Evolutionary conservation across 2,797 vertebrate species (phyloP), one percentile per base, ranked within the genome.

Genomic region (Sphenodon punctatus): DNA sequence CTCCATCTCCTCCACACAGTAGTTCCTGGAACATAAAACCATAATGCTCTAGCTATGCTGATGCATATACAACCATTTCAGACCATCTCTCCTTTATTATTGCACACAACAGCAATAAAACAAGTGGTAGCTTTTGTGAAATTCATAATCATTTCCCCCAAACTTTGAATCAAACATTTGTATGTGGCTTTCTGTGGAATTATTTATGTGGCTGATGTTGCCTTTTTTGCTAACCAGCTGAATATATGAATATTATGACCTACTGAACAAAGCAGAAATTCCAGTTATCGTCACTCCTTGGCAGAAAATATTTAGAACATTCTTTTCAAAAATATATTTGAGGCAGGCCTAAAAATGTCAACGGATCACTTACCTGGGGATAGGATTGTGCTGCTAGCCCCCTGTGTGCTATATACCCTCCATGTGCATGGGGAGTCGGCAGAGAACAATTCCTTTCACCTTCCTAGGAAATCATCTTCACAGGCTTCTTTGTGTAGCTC

Each of bases 21-120:
- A 43, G 8, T 73, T 84, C 66, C 34, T 80, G 46, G 10, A 68
- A n/a, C 22, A 70, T 38, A 75, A 80, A 83, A 61, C 9, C 75
- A 11, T 53, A 67, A 34, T 66, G 3, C 10, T 48, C 4, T 39
- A 2, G 2, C 56, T 82, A 65, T 42, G 11, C 14, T 22, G 67
- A 23, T 53, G 46, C 25, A 16, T 55, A 23, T 10, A 17, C 36
- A 53, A 15, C 16, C 36, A 75, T 73, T 81, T 78, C 7, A 38
- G 42, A 19, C 5, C 68, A 38, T 23, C 16, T 75, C 36, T 11
- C 2, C 10, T 69, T 78, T 69, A 15, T 48, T 48, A n/a, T 7
- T 30, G 59, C 56, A 78, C 36, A 75, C 42, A 84, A 55, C 2
- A 67, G 10, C 32, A 77, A 17, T 46, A 64, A 72, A 88, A 67